A percentile compares a stretch with the other conserved stretches of the same genome.
phyloP scores from a whole-genome alignment of 1,140 invertebrate genomes.

The Sycobia sp. region DNA sequence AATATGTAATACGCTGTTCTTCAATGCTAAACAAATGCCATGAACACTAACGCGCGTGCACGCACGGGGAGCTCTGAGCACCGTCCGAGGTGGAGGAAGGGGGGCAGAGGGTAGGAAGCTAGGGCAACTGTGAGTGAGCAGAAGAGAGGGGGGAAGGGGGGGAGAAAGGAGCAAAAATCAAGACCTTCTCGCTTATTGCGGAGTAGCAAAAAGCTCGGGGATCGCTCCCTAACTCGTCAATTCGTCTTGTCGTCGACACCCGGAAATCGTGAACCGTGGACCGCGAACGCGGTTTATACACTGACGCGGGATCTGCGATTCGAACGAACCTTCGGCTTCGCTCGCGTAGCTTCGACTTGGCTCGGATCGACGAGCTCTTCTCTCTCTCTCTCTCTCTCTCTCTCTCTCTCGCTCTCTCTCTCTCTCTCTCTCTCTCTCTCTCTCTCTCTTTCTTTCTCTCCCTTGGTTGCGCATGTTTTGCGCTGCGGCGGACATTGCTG shows the following conservation, averaged over 20 bases:
- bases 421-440: not conserved
- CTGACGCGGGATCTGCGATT: constrained; percentile 61
- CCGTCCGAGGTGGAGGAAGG: too few species aligned
- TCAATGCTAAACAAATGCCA: too few species aligned
- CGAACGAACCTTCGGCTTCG: constrained; percentile 56
- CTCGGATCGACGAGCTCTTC: constrained; percentile 40
- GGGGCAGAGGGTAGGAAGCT: too few species aligned
- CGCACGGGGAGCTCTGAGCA: too few species aligned
- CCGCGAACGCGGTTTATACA: constrained; percentile 62
- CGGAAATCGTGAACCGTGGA: constrained; percentile 62
- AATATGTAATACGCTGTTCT: too few species aligned
- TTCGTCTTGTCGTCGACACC: constrained; percentile 40
- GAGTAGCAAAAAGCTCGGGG: constrained; percentile 36
- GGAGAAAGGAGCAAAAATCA: too few species aligned
- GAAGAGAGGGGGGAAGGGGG: too few species aligned
- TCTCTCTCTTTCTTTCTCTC: not conserved
- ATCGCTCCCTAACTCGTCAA: too few species aligned
- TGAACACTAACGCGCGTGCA: too few species aligned
- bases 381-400: not conserved
- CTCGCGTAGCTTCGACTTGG: constrained; percentile 46
- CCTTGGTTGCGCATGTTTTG: not conserved
- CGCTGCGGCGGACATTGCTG: too few species aligned
- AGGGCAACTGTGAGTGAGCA: too few species aligned
- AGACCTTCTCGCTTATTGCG: too few species aligned
- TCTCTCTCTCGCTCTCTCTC: not conserved